Percentiles rank a stretch among this genome's conserved stretches.
Conservation (phyloP, 92 coral and sea anemone species). For the Umimayanthus kanabou region DNA sequence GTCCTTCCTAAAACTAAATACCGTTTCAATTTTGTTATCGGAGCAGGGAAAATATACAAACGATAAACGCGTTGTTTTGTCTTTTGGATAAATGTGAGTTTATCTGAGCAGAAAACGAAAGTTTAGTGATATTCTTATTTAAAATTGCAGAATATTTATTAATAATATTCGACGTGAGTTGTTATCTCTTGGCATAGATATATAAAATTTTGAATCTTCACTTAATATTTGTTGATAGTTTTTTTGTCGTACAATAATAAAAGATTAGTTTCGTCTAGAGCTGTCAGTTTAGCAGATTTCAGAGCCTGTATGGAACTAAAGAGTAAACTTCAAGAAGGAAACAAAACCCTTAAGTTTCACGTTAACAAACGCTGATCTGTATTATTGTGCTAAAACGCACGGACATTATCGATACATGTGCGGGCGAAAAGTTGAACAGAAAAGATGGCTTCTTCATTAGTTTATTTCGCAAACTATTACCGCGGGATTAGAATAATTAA, state of each 20-base stretch:
- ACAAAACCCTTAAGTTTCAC: not conserved
- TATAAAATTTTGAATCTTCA: not conserved
- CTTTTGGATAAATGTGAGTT: not conserved
- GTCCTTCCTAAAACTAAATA: not conserved
- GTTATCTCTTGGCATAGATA: not conserved
- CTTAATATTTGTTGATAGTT: conserved; percentile 2
- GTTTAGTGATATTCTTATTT: not conserved
- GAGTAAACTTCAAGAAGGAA: not conserved
- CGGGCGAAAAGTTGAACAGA: not conserved
- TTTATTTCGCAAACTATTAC: not conserved
- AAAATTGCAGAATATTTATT: not conserved
- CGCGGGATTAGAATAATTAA: not conserved
- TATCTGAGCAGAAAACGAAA: not conserved
- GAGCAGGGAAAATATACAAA: not conserved
- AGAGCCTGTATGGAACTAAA: not conserved
- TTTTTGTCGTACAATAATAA: not conserved
- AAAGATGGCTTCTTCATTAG: not conserved
- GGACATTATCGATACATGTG: not conserved
- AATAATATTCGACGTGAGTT: too few relatives aligned
- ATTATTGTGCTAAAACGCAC: not conserved
- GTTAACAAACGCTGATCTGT: not conserved
- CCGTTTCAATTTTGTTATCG: not conserved
- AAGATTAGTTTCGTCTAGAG: not conserved
- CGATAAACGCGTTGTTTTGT: not conserved
- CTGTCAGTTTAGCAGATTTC: not conserved